A percentile compares a stretch with the other conserved stretches of the same genome.
Evolutionary conservation across 2,888 invertebrate species (phyloP).

Genomic region (Macrosiphum euphorbiae): DNA sequence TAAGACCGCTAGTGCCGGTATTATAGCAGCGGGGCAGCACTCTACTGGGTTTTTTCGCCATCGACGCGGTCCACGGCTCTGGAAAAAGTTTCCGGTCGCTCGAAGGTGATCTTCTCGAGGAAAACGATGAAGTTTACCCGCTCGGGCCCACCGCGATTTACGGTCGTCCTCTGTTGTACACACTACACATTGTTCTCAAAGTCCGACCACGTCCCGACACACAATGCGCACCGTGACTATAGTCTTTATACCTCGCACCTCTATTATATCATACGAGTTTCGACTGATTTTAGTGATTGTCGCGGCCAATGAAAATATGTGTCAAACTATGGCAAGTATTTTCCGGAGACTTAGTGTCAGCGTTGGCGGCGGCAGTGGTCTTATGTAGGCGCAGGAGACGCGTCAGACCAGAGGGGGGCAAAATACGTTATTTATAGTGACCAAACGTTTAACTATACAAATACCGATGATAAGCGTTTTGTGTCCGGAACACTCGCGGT

Average conservation of each 20-base stretch:
- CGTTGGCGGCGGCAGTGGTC: not conserved
- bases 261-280: not conserved
- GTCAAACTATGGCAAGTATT: not conserved
- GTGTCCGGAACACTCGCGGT: not conserved
- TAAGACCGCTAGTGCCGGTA: not conserved
- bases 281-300: not conserved
- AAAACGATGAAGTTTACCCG: not conserved
- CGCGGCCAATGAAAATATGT: not conserved
- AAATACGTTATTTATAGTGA: not conserved
- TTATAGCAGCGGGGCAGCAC: not conserved
- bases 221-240: not conserved
- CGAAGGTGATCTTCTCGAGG: not conserved
- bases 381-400: not conserved
- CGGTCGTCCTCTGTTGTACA: no score
- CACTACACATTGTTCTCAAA: conserved; percentile 20
- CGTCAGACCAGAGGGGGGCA: not conserved
- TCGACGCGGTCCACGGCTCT: not conserved
- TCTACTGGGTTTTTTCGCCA: not conserved
- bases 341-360: not conserved
- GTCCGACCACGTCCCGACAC: not conserved
- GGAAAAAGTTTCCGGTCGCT: not conserved
- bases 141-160: not conserved
- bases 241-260: not conserved
- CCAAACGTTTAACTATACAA: not conserved
- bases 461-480: not conserved